These are phyloP conservation scores for Pocillopora meandrina DNA, from an alignment of 92 coral and sea anemone genomes.

Conservation along the genomic window DNA sequence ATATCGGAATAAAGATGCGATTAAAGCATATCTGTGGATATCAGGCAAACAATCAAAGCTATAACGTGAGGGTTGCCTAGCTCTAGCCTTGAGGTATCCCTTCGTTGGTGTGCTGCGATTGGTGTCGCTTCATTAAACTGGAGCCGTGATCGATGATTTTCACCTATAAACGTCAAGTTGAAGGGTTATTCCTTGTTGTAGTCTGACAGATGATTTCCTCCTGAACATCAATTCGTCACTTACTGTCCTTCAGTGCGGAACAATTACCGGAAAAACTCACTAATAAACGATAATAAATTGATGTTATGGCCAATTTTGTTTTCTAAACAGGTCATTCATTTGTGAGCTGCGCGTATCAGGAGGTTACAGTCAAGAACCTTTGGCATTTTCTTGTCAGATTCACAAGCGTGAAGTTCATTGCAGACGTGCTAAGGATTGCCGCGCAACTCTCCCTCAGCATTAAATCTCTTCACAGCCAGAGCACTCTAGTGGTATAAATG, in stretches of 20 bases:
- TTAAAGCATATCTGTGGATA: neutral
- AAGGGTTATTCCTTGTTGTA: neutral
- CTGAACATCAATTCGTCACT: neutral
- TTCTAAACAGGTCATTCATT: neutral
- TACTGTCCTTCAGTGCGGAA: neutral
- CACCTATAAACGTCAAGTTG: neutral
- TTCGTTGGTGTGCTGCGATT: neutral
- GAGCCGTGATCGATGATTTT: neutral
- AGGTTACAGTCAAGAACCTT: neutral
- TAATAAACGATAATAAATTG: constrained; percentile 10
- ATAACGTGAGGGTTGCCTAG: constrained; percentile 6
- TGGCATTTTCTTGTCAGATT: neutral
- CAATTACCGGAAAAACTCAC: constrained; percentile 13
- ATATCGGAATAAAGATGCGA: neutral
- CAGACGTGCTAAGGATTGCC: neutral
- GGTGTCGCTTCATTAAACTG: neutral
- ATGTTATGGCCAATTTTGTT: constrained; percentile 20
- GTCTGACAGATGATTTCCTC: neutral
- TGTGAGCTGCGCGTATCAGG: neutral
- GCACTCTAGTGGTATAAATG: neutral
- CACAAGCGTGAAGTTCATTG: too few species aligned
- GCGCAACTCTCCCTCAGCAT: neutral
- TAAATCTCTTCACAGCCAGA: neutral
- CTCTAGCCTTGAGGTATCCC: neutral
- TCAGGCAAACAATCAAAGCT: neutral